Base-by-base conservation (phyloP, 1,140 invertebrate genomes). In the Drosophila saltans region DNA sequence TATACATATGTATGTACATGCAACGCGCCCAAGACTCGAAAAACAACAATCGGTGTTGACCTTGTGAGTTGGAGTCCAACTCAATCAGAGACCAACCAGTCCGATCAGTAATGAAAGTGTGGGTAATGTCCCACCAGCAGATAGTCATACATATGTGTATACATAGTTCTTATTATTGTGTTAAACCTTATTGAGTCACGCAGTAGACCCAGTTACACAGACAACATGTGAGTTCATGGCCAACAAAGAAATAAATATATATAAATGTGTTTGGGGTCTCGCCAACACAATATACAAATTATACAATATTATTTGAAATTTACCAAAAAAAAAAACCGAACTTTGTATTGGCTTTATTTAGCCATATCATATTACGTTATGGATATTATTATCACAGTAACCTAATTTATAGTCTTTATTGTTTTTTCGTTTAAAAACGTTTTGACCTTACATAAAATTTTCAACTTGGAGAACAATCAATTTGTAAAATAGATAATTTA, bases 1-100 rank as follows among this genome's bases (percentile, higher is more conserved):
- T 21, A 21, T 48, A 21, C 0, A 9, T 24, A 26, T 45, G 16
- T 21, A 45, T 21, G 9, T 59, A 59, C 33, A 59, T 59, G 57
- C 57, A 59, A 39, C 36, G 55, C 28, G 57, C 57, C 57, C 36
- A 39, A 33, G 57, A 59, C 57, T 59, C 57, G 57, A 59, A 59
- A 59, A 59, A 59, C 57, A 59, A 59, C 57, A 59, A 59, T 59
- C 57, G 36, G 57, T 59, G 45, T 52, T 52, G 57, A 59, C 57
- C 57, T 59, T 59, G 57, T 39, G 45, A 39, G n/a, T 30, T 16
- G 33, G 30, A 33, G 30, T 39, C 36, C 33, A 39, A 39, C 57
- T 59, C 57, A 59, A 59, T 39, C 57, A 59, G 21, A 39, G 57
- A 59, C 57, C 57, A 59, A 39, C 57, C 57, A 59, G 33, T 59